phyloP scores from a whole-genome alignment of 2,113 vertebrate genomes.

The Agelaius tricolor region DNA sequence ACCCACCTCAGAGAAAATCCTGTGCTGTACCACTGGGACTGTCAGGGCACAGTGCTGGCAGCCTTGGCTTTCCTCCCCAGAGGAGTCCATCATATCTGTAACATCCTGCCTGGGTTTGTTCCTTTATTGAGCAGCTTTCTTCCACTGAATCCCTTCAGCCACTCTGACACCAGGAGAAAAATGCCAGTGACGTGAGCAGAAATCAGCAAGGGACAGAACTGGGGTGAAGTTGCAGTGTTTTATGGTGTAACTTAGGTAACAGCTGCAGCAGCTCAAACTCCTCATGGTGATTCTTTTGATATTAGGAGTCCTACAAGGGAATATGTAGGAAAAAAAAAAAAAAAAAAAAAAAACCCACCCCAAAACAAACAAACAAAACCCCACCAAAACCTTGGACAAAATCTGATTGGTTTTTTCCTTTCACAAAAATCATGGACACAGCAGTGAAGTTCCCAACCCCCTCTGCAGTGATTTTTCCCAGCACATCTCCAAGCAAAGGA shows the following conservation, averaged over 20 bases:
- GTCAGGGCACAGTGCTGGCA: accelerated
- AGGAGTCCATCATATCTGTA: background rate
- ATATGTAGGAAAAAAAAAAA: background rate
- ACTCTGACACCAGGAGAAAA: background rate
- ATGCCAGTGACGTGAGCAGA: accelerated
- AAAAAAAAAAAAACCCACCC: background rate
- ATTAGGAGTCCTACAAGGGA: background rate
- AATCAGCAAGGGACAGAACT: background rate
- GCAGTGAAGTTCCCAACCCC: background rate
- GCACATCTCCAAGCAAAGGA: background rate
- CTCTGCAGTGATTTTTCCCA: background rate
- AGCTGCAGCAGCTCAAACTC: background rate
- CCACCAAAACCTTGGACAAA: background rate
- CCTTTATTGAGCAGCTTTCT: background rate
- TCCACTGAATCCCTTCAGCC: background rate
- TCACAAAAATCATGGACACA: background rate
- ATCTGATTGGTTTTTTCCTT: background rate
- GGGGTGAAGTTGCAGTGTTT: background rate
- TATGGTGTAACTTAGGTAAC: accelerated
- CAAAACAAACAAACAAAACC: too few relatives aligned
- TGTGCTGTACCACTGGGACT: background rate
- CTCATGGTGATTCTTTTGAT: background rate
- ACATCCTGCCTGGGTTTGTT: background rate
- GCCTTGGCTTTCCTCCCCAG: background rate
- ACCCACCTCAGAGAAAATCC: background rate